phyloP scores from a whole-genome alignment of 2,797 vertebrate genomes.

The Acridotheres tristis region DNA sequence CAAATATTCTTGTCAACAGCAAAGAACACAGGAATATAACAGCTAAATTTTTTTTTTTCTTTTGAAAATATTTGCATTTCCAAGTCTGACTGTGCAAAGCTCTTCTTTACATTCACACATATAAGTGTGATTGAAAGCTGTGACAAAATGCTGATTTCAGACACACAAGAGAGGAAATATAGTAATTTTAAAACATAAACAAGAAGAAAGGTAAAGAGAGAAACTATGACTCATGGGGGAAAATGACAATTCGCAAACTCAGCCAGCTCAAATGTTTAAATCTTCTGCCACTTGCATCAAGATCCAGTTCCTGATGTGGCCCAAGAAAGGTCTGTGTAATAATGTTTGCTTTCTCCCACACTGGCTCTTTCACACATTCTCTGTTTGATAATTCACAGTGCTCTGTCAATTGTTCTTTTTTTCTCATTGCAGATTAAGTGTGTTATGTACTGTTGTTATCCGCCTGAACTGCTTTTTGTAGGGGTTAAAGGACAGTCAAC shows the following conservation, averaged over 20 bases:
- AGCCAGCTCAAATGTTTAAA: background rate
- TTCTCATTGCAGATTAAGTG: background rate
- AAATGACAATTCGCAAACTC: background rate
- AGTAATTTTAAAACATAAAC: background rate
- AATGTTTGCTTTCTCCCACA: background rate
- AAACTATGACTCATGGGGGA: background rate
- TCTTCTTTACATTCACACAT: background rate
- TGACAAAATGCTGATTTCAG: slow-evolving; percentile 23
- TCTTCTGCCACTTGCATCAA: background rate
- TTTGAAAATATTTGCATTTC: slow-evolving; percentile 6
- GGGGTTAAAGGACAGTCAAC: background rate
- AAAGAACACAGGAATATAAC: background rate
- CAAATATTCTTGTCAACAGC: background rate
- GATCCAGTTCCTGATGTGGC: background rate
- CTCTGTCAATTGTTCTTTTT: background rate
- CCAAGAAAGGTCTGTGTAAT: background rate
- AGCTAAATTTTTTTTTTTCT: background rate
- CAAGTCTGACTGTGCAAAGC: background rate
- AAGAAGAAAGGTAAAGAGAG: background rate
- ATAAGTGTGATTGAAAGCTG: background rate
- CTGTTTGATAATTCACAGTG: background rate
- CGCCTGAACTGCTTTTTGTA: background rate
- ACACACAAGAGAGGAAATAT: background rate
- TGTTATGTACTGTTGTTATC: background rate
- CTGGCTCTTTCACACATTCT: background rate